phyloP scores from a whole-genome alignment of 1,140 invertebrate genomes.

The Leptinotarsa texana region DNA sequence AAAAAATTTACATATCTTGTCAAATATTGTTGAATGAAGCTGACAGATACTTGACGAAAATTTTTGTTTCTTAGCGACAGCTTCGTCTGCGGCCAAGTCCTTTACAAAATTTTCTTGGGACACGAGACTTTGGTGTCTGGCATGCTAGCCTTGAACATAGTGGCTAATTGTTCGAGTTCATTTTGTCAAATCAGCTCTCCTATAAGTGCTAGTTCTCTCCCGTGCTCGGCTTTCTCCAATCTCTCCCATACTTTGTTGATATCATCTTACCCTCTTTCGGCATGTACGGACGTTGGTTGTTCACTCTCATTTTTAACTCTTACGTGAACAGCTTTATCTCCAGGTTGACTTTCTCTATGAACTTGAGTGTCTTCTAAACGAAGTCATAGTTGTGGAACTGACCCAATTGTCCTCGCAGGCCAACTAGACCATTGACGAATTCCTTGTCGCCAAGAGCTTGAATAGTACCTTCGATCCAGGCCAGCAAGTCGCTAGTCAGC shows the following conservation, averaged over 20 bases:
- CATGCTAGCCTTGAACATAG: constrained; percentile 72
- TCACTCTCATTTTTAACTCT: constrained; percentile 98
- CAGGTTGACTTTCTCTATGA: constrained; percentile 97
- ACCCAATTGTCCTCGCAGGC: constrained; percentile 93
- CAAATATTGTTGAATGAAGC: too few relatives aligned
- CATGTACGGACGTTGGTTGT: constrained; percentile 96
- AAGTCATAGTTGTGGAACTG: constrained; percentile 98
- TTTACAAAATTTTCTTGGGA: constrained; percentile 98
- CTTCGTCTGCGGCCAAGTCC: constrained; percentile 66
- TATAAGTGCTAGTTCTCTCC: constrained; percentile 91
- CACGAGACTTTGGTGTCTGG: constrained; percentile 97
- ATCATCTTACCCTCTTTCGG: constrained; percentile 86
- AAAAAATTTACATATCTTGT: too few relatives aligned
- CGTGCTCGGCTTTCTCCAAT: constrained; percentile 97
- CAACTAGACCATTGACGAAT: constrained; percentile 93
- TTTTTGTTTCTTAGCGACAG: too few relatives aligned
- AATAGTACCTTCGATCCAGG: constrained; percentile 98
- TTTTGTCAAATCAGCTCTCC: constrained; percentile 98
- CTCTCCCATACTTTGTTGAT: constrained; percentile 96
- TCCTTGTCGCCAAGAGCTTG: constrained; percentile 88
- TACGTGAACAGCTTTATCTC: constrained; percentile 97
- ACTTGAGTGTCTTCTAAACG: constrained; percentile 98
- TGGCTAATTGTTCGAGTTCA: constrained; percentile 84
- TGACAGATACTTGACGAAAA: constrained; percentile 59
- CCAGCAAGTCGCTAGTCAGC: constrained; percentile 91